Percentiles rank a stretch among this genome's conserved stretches.
phyloP scores from a whole-genome alignment of 2,888 invertebrate species.

The Imbricaverruca yamaguchii region DNA sequence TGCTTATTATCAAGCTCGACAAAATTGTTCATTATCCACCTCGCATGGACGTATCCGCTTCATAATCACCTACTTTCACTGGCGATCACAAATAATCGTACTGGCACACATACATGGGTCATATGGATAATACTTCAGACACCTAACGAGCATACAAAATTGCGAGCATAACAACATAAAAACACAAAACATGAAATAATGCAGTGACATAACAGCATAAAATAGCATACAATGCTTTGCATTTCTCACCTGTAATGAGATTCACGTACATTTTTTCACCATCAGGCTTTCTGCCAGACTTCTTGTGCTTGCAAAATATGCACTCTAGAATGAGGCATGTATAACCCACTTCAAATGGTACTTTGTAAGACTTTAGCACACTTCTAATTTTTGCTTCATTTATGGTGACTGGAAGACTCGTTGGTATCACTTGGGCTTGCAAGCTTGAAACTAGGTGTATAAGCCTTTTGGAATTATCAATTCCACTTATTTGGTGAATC shows the following conservation, averaged over 20 bases:
- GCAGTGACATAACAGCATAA: background rate
- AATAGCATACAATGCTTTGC: too few species aligned
- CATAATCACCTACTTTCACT: too few species aligned
- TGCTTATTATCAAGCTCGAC: too few species aligned
- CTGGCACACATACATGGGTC: too few species aligned
- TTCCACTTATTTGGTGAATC: background rate
- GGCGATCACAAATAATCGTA: too few species aligned
- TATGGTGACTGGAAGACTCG: background rate
- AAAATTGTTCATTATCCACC: too few species aligned
- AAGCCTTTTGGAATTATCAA: background rate
- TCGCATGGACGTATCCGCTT: too few species aligned
- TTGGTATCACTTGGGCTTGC: background rate
- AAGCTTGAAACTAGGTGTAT: background rate
- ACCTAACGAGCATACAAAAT: too few species aligned
- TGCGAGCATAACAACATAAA: background rate
- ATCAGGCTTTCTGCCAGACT: background rate
- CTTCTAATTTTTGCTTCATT: background rate
- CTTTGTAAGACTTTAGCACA: background rate
- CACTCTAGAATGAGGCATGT: conserved; percentile 9
- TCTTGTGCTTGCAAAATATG: conserved; percentile 12
- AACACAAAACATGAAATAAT: background rate
- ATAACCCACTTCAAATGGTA: background rate
- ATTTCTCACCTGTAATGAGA: background rate
- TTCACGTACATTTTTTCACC: conserved; percentile 1
- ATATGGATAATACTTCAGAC: too few species aligned